phyloP scores from a whole-genome alignment of 1,140 invertebrate genomes.

The Drosophila tristis region DNA sequence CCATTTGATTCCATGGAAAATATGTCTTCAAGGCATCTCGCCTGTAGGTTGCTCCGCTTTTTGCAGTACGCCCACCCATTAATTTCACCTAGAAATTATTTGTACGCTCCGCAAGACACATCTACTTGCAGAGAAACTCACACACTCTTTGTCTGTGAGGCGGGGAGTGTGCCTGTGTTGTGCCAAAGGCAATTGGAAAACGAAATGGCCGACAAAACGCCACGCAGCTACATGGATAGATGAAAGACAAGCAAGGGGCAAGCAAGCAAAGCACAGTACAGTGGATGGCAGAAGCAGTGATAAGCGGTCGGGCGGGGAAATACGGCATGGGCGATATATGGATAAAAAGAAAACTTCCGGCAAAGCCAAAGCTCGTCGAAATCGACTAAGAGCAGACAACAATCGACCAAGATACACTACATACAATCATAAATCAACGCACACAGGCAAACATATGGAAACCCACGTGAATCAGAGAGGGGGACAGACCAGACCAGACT shows the following conservation, averaged over 20 bases:
- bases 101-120: slow-evolving; percentile 32
- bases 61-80: slow-evolving; percentile 47
- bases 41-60: slow-evolving; percentile 7
- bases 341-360: slow-evolving; percentile 81
- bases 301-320: slow-evolving; percentile 38
- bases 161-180: slow-evolving; percentile 34
- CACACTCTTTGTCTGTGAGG: slow-evolving; percentile 21
- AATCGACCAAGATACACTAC: slow-evolving; percentile 6
- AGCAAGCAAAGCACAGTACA: slow-evolving; percentile 5
- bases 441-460: slow-evolving; percentile 47
- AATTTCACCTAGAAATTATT: slow-evolving; percentile 58
- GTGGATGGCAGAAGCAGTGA: slow-evolving; percentile 61
- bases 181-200: slow-evolving; percentile 74
- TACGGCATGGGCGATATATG: slow-evolving; percentile 59
- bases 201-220: slow-evolving; percentile 77
- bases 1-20: slow-evolving; percentile 8
- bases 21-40: slow-evolving; percentile 2
- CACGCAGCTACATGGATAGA: slow-evolving; percentile 51
- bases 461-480: slow-evolving; percentile 78
- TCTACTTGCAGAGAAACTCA: slow-evolving; percentile 29
- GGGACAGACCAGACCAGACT: slow-evolving; percentile 36
- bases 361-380: slow-evolving; percentile 67
- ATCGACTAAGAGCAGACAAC: slow-evolving; percentile 50
- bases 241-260: slow-evolving; percentile 19
- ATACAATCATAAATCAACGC: slow-evolving; percentile 14